phyloP scores from a whole-genome alignment of 1,140 invertebrate genomes.

The Harlomillsia oculata region DNA sequence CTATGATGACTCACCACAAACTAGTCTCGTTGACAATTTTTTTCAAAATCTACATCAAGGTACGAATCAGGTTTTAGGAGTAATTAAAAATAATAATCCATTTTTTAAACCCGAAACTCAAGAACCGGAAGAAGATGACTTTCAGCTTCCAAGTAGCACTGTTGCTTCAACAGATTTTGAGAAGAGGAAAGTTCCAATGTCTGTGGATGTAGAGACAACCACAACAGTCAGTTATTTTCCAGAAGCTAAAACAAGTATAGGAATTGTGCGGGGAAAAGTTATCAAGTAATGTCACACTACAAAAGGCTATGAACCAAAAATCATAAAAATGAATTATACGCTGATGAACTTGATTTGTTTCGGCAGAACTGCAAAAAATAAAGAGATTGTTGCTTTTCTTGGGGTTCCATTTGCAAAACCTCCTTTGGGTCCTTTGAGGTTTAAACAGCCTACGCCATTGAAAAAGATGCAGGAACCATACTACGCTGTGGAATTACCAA shows the following conservation, averaged over 20 bases:
- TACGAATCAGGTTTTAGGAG: too few species aligned
- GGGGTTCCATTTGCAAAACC: slow-evolving; percentile 93
- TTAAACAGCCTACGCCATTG: slow-evolving; percentile 70
- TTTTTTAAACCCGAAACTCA: too few species aligned
- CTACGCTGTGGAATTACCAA: slow-evolving; percentile 66
- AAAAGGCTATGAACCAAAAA: neutral
- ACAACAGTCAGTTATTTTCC: neutral
- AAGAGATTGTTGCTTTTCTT: slow-evolving; percentile 77
- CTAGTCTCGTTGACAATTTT: too few species aligned
- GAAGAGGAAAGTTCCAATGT: too few species aligned
- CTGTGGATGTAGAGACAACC: neutral
- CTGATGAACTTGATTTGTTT: neutral
- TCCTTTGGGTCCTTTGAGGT: slow-evolving; percentile 70
- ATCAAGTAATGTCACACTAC: neutral
- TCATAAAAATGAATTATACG: neutral
- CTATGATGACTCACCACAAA: too few species aligned
- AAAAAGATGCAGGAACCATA: slow-evolving; percentile 74
- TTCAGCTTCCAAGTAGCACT: too few species aligned
- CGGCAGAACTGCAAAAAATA: slow-evolving; percentile 45
- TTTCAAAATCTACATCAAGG: too few species aligned
- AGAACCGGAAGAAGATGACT: too few species aligned
- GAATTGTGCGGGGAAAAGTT: slow-evolving; percentile 57
- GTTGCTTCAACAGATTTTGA: too few species aligned
- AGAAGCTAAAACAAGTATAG: slow-evolving; percentile 65
- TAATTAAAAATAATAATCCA: too few species aligned